Percentiles rank a stretch among this genome's conserved stretches.
phyloP scores from a whole-genome alignment of 2,797 vertebrate genomes.

The Gallinago nigripennis region DNA sequence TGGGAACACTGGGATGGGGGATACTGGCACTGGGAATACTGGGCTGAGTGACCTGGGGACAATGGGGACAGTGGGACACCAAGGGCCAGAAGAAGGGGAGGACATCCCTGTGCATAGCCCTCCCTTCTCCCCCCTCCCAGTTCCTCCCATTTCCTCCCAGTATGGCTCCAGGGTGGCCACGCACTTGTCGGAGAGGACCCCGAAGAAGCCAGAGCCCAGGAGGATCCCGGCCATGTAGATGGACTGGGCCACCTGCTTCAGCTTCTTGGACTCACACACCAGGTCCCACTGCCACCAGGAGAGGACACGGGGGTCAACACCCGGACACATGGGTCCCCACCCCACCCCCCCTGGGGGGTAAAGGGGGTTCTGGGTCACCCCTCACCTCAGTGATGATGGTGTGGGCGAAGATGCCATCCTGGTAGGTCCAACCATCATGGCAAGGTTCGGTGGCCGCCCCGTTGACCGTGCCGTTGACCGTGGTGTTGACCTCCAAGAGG shows the following conservation, averaged over 20 bases:
- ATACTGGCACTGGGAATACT: background rate
- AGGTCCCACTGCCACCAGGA: constrained; percentile 81
- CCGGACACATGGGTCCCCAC: background rate
- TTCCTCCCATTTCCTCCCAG: background rate
- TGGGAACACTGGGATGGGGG: background rate
- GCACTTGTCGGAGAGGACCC: constrained; percentile 84
- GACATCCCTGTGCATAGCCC: no score
- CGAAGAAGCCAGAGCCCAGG: constrained; percentile 80
- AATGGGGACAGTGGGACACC: background rate
- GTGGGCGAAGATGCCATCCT: constrained; percentile 68
- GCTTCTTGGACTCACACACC: constrained; percentile 80
- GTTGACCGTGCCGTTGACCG: background rate
- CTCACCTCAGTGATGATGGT: constrained; percentile 89
- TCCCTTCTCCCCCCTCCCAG: background rate
- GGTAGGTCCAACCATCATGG: constrained; percentile 82
- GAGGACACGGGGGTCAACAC: background rate
- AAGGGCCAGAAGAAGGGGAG: fast-evolving
- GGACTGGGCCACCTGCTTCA: constrained; percentile 84
- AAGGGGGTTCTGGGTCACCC: background rate
- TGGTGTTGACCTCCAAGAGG: constrained; percentile 70
- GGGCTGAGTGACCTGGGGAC: background rate
- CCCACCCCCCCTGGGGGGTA: background rate
- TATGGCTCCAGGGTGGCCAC: background rate
- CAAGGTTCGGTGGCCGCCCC: constrained; percentile 74
- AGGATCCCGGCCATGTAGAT: constrained; percentile 89